phyloP scores from a whole-genome alignment of 2,888 invertebrate species.

The Stenodema calcarata region DNA sequence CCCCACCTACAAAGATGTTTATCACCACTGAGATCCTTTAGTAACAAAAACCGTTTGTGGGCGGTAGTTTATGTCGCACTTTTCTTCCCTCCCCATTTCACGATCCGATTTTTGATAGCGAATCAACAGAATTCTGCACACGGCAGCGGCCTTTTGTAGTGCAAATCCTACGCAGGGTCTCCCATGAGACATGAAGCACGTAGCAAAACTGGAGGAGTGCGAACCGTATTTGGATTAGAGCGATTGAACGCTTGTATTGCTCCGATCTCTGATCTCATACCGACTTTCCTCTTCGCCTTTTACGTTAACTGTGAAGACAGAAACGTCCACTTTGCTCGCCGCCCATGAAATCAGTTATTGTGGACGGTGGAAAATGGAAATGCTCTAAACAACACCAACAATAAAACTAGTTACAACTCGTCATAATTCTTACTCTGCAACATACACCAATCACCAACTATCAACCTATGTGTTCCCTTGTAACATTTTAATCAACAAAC shows the following conservation, averaged over 20 bases:
- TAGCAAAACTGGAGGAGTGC: neutral
- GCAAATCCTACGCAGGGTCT: slow-evolving; percentile 4
- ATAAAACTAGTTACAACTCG: too few species aligned
- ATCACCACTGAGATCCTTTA: neutral
- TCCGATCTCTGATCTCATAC: neutral
- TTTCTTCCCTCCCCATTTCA: neutral
- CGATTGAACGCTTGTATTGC: neutral
- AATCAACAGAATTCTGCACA: neutral
- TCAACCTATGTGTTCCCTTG: too few species aligned
- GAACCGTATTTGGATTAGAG: neutral
- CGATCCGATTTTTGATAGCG: neutral
- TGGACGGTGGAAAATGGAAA: too few species aligned
- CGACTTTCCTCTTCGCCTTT: neutral
- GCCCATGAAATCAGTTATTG: neutral
- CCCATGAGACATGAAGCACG: neutral
- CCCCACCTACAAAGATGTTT: neutral
- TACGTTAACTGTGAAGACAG: neutral
- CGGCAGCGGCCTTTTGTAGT: neutral
- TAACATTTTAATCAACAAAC: too few species aligned
- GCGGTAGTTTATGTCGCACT: neutral
- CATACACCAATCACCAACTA: too few species aligned
- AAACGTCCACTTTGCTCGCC: neutral
- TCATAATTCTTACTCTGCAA: too few species aligned
- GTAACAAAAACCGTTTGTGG: neutral
- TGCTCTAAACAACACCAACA: too few species aligned